Base-by-base conservation (phyloP, 2,888 invertebrate genomes). In the Pecten maximus region DNA sequence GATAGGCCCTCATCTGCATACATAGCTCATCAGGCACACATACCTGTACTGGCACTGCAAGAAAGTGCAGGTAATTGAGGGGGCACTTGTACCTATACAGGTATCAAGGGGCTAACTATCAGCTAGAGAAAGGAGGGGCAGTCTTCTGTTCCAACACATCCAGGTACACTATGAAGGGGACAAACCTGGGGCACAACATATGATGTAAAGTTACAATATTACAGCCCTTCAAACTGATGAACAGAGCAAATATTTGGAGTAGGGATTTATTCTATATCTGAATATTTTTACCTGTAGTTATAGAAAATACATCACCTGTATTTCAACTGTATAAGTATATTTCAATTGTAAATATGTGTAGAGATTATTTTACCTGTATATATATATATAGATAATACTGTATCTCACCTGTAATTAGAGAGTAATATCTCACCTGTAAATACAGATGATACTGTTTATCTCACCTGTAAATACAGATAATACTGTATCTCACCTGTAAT, bases 1-100 rank as follows among this genome's bases (percentile, higher is more conserved):
- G 74, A 74, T 74, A 74, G 74, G 74, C 74, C 74, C 74, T 74
- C 74, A 74, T 74, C 74, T 74, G 74, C 74, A 74, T 74, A 74
- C 28, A 74, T 74, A 74, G 74, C 74, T 74, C 74, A 74, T 74
- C 74, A 74, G 54, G n/a, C 48, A 48, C 54, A 54, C 54, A 54
- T 54, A 54, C 54, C 54, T 54, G 54, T 54, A 74, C 35, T 35
- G 28, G 74, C 35, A 74, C 74, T 74, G 74, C 74, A 74, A 35
- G 74, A 74, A 74, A 74, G 74, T 74, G 74, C 74, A 74, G 74
- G 74, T 35, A 74, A 60, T 23, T 19, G n/a, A 60, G 60, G 35
- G 35, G 74, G 8, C 74, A 74, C 74, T 35, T 74, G 74, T 74
- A 74, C 74, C 74, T 74, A 74, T 74, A 74, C 74, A 35, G 74